phyloP scores from a whole-genome alignment of 2,888 invertebrate genomes.

The Entomobrya multifasciata region DNA sequence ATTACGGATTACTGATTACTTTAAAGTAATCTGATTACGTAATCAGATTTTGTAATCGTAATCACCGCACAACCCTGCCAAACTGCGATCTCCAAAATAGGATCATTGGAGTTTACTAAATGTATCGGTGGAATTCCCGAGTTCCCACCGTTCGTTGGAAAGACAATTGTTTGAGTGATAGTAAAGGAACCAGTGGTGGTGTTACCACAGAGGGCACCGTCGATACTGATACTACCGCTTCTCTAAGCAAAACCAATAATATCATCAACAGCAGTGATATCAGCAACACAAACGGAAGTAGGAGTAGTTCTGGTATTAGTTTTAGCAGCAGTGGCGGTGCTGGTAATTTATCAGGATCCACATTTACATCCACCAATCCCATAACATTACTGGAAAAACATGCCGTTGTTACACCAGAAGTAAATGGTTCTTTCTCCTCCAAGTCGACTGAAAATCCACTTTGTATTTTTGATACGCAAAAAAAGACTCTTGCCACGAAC shows the following conservation, averaged over 20 bases:
- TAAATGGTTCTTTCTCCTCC: constrained; percentile 15
- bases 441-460: constrained; percentile 36
- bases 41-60: too few relatives aligned
- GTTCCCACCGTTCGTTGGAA: constrained; percentile 65
- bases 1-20: too few relatives aligned
- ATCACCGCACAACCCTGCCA: too few relatives aligned
- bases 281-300: constrained; percentile 27
- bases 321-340: constrained; percentile 48
- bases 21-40: too few relatives aligned
- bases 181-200: constrained; percentile 16
- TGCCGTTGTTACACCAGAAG: constrained; percentile 45
- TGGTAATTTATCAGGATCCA: constrained; percentile 73
- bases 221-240: constrained; percentile 23
- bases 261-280: constrained; percentile 14
- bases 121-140: constrained; percentile 76
- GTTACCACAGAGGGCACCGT: constrained; percentile 27
- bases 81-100: constrained; percentile 47
- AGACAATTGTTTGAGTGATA: constrained; percentile 61
- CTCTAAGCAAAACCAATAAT: constrained; percentile 39
- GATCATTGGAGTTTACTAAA: constrained; percentile 66
- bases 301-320: constrained; percentile 49
- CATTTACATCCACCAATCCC: constrained; percentile 65
- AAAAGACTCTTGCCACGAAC: background rate
- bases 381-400: constrained; percentile 42
- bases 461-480: constrained; percentile 28